Evolutionary conservation across 2,888 invertebrate genomes (phyloP).

Genomic region (Lacanobia oleracea): DNA sequence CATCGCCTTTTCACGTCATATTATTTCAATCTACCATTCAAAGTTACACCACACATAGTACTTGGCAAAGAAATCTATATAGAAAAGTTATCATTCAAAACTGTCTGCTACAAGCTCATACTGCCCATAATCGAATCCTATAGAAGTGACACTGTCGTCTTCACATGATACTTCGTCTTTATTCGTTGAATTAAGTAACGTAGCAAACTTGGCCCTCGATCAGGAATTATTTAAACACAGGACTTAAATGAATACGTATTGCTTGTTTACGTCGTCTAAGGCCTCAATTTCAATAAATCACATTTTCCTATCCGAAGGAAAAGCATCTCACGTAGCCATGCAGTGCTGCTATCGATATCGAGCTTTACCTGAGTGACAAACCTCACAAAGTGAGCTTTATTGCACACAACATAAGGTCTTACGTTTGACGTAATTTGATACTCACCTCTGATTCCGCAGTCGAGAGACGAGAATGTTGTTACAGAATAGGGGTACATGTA

Average conservation of each 20-base stretch:
- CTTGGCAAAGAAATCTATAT: not conserved
- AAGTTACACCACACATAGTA: not conserved
- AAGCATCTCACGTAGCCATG: constrained; percentile 18
- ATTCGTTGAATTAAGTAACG: constrained; percentile 17
- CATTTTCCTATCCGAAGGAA: constrained; percentile 21
- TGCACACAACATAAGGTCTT: no score
- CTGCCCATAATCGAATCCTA: not conserved
- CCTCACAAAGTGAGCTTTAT: no score
- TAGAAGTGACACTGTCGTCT: not conserved
- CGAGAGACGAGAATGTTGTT: no score
- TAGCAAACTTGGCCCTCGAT: constrained; percentile 43
- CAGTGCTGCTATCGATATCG: no score
- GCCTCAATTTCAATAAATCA: constrained; percentile 46
- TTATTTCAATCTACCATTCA: not conserved
- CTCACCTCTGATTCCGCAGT: no score
- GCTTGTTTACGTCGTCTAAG: constrained; percentile 32
- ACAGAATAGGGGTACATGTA: no score
- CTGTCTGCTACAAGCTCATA: not conserved
- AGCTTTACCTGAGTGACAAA: no score
- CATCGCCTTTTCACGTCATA: no score
- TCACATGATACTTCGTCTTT: constrained; percentile 5
- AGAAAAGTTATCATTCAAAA: not conserved
- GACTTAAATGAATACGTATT: constrained; percentile 47
- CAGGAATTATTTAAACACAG: constrained; percentile 36
- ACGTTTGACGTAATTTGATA: no score